Evolutionary conservation across 1,140 invertebrate species (phyloP).

Genomic region (Palaemon carinicauda): DNA sequence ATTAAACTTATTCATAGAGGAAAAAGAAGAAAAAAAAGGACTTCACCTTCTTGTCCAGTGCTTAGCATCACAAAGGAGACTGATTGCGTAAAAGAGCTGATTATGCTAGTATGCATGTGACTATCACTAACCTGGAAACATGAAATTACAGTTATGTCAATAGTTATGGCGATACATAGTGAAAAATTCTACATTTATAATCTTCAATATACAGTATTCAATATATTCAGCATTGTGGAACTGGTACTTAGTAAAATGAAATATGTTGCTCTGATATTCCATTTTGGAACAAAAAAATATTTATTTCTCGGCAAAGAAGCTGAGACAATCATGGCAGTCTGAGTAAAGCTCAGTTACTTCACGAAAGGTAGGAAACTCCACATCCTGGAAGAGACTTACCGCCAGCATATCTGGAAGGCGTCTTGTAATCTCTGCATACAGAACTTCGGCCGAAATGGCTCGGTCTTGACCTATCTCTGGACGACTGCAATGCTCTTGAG

Average conservation of each 20-base stretch:
- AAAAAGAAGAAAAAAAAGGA: not conserved
- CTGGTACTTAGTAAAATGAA: no score
- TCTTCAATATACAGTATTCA: no score
- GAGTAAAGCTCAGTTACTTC: no score
- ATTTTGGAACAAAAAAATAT: no score
- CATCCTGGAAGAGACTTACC: not conserved
- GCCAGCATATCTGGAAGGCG: constrained; percentile 22
- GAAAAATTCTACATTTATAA: no score
- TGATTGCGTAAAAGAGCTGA: constrained; percentile 2
- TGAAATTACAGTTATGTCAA: not conserved
- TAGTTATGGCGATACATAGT: no score
- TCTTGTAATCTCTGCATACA: constrained; percentile 23
- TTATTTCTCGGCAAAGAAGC: no score
- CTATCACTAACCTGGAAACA: constrained; percentile 1
- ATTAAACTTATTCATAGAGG: not conserved
- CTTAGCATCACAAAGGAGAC: constrained; percentile 29
- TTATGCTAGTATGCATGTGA: constrained; percentile 31
- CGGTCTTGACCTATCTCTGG: not conserved
- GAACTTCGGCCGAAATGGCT: not conserved
- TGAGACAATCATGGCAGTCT: no score
- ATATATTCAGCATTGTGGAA: no score
- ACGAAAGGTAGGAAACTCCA: not conserved
- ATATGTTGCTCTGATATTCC: no score
- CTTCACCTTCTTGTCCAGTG: constrained; percentile 20
- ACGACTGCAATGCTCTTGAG: not conserved